Evolutionary conservation across 2,888 invertebrate species (phyloP), one percentile per base, ranked within the genome.

Genomic region (Muscina levida): DNA sequence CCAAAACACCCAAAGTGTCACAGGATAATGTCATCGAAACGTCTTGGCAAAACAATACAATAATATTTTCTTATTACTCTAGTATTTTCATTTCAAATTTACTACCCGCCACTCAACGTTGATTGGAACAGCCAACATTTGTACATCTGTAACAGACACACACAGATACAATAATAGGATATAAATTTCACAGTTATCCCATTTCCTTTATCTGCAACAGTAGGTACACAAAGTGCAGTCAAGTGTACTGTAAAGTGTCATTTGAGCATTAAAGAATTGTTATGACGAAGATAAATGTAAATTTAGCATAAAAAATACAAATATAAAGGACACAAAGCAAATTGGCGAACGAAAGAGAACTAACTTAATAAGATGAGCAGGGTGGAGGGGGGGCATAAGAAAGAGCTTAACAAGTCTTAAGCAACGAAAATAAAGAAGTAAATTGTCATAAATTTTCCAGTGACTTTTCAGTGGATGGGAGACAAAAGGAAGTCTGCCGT

Each of bases 161-260:
- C 13, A 31, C 31, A 31, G 3, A 31, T 53, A 11, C 13, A 19
- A 53, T 22, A 22, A 13, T 5, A 22, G 53, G 10, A 53, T 24
- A 24, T 22, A 2, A 1, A 53, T 24, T 53, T 22, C 13, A 53
- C 13, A 22, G 0, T 24, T 24, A 53, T 53, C 53, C 53, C 11
- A n/a, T 44, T n/a, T 53, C 24, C 22, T 53, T 22, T 22, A 15
- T 22, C n/a, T 51, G 13, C 1, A n/a, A 26, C 15, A 57, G 13
- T 15, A 62, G 6, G 19, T 19, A 17, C 19, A 13, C 19, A 44
- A 67, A 37, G 31, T 62, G 51, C 59, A 77, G 59, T 72, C 72
- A 77, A 77, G 77, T 77, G 77, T 68, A 39, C n/a, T n/a, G n/a
- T 72, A 72, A 77, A 71, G 62, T 68, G 42, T 13, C 51, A 62